Evolutionary conservation across 2,113 vertebrate species (phyloP), one percentile per base, ranked within the genome.

Genomic region (Myxocyprinus asiaticus): DNA sequence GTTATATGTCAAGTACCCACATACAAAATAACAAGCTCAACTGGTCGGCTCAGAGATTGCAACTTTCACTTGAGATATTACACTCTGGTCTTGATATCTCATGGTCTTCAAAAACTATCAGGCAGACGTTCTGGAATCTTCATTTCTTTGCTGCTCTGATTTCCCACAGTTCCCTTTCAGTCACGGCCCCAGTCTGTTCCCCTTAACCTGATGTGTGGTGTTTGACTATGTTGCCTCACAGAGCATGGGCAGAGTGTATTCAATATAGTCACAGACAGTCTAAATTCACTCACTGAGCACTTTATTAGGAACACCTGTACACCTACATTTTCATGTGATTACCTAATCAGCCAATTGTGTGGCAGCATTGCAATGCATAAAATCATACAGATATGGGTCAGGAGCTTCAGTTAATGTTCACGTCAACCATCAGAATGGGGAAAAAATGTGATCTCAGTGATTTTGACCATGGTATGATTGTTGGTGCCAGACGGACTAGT

Each of bases 71-170:
- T 22, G 9, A 44, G 51, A 15, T 71, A n/a, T 61, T 14, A 61
- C 55, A 48, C 55, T 47, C n/a, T 17, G 43, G 6, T 50, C 15
- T 4, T 48, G 11, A 74, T 50, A 10, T 48, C 62, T 62, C 44
- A 48, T 50, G 43, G 44, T n/a, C 58, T 74, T 74, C 71, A 74
- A 14, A 14, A 62, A 62, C 2, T 15, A 61, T 61, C 10, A 12
- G 43, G 9, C 43, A 48, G 69, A 71, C 1, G 3, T 2, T 33
- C 44, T 62, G 15, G 33, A 61, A 61, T 61, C 56, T 61, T 48
- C 4, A 73, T 61, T 73, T 73, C 43, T 73, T 3, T 61, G 5
- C 71, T 44, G 7, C 4, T 48, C 6, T 14, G 58, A 62, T 48
- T 61, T 62, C 15, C 58, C 71, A 62, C n/a, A 74, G 14, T 33